Conservation (phyloP, 2,113 vertebrate species). For the Delphinus delphis region DNA sequence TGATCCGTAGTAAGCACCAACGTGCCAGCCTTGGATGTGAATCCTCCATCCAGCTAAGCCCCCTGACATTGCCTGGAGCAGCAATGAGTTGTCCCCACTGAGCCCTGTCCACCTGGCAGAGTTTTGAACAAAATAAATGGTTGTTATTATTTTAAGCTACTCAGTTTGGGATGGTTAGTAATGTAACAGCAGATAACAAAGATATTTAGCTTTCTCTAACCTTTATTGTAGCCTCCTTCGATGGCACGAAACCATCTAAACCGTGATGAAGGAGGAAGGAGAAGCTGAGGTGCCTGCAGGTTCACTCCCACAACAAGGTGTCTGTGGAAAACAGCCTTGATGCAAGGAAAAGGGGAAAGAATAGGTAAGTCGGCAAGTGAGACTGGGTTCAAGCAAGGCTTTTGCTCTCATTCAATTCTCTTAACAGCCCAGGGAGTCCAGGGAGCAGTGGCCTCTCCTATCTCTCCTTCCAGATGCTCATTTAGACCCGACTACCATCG, state of each 20-base stretch:
- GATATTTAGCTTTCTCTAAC: not conserved
- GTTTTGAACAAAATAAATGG: not conserved
- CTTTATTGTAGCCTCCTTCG: not conserved
- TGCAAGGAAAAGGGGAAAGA: not conserved
- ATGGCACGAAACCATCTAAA: not conserved
- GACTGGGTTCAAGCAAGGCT: not conserved
- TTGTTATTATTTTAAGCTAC: not conserved
- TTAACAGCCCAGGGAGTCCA: not conserved
- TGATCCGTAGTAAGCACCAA: too few relatives aligned
- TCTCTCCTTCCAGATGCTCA: not conserved
- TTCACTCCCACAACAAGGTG: not conserved
- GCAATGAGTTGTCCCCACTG: not conserved
- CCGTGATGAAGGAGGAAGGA: not conserved
- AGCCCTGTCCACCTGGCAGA: not conserved
- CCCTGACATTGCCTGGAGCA: too few relatives aligned
- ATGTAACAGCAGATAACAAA: not conserved
- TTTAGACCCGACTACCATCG: not conserved
- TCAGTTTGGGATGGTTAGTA: not conserved
- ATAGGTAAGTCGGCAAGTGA: rapidly evolving
- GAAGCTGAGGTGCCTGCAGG: not conserved
- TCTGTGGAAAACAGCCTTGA: not conserved
- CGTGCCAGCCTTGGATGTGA: not conserved
- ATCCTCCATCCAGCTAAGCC: not conserved
- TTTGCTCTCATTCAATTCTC: not conserved
- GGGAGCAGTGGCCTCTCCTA: not conserved